Evolutionary conservation across 1,140 invertebrate species (phyloP).

Genomic region (Lucilia cuprina): DNA sequence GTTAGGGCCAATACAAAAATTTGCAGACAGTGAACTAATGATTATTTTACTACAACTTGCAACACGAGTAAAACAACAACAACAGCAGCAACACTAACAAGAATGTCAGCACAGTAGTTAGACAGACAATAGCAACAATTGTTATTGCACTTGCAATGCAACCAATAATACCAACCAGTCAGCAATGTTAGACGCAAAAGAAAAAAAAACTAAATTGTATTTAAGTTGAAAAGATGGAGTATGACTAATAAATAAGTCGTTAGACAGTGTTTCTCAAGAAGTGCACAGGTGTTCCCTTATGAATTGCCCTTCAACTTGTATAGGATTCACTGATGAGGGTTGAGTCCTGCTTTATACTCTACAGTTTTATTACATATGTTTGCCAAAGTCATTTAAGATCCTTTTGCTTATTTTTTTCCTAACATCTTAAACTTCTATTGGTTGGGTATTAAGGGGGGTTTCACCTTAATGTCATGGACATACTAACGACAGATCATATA

Average conservation of each 20-base stretch:
- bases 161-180: background rate
- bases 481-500: conserved; percentile 25
- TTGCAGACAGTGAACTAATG: conserved; percentile 26
- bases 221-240: background rate
- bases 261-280: background rate
- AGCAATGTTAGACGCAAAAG: background rate
- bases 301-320: background rate
- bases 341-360: background rate
- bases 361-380: background rate
- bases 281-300: conserved; percentile 23
- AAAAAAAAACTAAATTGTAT: conserved; percentile 28
- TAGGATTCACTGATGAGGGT: background rate
- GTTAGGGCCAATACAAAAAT: conserved; percentile 18
- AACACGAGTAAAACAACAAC: background rate
- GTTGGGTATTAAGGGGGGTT: background rate
- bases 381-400: conserved; percentile 14
- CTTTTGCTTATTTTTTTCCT: background rate
- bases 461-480: conserved; percentile 8
- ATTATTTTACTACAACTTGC: conserved; percentile 3
- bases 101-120: background rate
- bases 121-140: conserved; percentile 21
- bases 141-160: conserved; percentile 10
- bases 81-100: background rate
- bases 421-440: background rate
- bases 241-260: conserved; percentile 24